Evolutionary conservation across 1,140 invertebrate species (phyloP).

Genomic region (Cephus cinctus): DNA sequence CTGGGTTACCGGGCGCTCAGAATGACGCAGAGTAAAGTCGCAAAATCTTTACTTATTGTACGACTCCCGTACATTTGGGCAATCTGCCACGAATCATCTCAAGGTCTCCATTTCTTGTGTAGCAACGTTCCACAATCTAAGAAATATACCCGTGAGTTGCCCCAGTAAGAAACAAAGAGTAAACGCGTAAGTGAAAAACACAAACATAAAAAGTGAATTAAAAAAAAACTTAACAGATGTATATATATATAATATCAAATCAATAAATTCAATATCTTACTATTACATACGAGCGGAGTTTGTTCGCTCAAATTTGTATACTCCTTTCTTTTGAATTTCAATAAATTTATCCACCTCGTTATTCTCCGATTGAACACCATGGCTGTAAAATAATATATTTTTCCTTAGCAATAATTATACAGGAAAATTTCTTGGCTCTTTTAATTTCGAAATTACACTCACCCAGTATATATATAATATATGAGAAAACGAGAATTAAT

Average conservation of each 20-base stretch:
- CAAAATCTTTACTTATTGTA: no score
- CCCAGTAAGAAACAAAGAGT: no score
- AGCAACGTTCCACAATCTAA: background rate
- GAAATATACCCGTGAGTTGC: no score
- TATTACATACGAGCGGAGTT: constrained; percentile 39
- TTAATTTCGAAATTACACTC: constrained; percentile 28
- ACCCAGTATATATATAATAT: constrained; percentile 60
- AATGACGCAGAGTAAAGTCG: no score
- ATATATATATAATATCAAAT: background rate
- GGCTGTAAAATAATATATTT: constrained; percentile 34
- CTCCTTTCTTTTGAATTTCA: constrained; percentile 27
- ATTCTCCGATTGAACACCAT: constrained; percentile 48
- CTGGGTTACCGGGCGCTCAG: no score
- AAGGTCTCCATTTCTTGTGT: no score
- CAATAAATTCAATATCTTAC: constrained; percentile 12
- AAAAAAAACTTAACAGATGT: background rate
- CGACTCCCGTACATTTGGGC: no score
- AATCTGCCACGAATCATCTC: no score
- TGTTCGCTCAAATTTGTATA: constrained; percentile 45
- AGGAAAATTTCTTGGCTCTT: no score
- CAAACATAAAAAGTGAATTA: no score
- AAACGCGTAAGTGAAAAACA: no score
- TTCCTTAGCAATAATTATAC: no score
- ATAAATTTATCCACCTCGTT: constrained; percentile 30
- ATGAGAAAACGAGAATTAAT: constrained; percentile 56